Evolutionary conservation across 2,113 vertebrate species (phyloP), one percentile per base, ranked within the genome.

Genomic region (Dasypus novemcinctus): DNA sequence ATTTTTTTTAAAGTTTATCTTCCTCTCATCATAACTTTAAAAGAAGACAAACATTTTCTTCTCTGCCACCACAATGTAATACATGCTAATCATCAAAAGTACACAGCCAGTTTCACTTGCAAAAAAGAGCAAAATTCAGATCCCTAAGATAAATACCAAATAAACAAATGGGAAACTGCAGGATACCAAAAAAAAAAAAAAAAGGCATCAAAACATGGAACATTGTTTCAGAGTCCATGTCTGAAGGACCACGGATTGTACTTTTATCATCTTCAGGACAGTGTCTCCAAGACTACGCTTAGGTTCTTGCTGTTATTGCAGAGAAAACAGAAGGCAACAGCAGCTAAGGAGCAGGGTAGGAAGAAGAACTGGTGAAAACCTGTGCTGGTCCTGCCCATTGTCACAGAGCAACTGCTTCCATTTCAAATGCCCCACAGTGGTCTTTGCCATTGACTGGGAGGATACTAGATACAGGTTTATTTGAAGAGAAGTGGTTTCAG

Each of bases 401-500:
- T 89, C 93, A 13, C 78, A 18, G 29, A n/a, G n/a, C n/a, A 33
- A 43, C 36, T 7, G 38, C 64, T 36, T 90, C 63, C 80, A 18
- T 43, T 59, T 49, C 23, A 31, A 89, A 41, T 1, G 31, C 21
- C n/a, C 80, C 3, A 17, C 17, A 5, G 21, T 1, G 11, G 81
- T 12, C 15, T 76, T 1, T 5, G 33, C 23, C 78, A 86, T 52
- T 79, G 86, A 93, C 21, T 36, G 52, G 2, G 54, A 91, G 87
- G 46, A 84, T 75, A 33, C 49, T 76, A 4, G 33, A 46, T 78
- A n/a, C 1, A 96, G 88, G 52, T 66, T 78, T 92, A 72, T 82
- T 95, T 69, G 13, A 80, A 29, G 76, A n/a, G 57, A 63, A 96
- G 83, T 27, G 33, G 74, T 86, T 82, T 33, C 89, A 95, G 59